Evolutionary conservation across 64 coral and sea anemone species (phyloP), one percentile per base, ranked within the genome.

Genomic region (Trachythela sp.): DNA sequence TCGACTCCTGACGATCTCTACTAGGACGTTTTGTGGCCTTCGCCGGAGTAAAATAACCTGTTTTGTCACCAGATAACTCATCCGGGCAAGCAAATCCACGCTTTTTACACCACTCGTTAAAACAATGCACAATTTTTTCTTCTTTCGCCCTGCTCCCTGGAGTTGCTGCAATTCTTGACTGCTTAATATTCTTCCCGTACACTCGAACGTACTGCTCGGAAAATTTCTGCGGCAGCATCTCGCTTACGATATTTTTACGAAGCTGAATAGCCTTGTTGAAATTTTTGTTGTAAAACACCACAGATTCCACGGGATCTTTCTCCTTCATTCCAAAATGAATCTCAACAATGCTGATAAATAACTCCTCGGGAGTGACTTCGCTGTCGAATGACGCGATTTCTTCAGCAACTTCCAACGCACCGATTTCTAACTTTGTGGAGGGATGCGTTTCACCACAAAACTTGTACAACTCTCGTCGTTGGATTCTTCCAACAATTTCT

Each of bases 151-250:
- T 37, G 37, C 75, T 36, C 20, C 75, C 33, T 9, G 75, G 75
- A 5, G 33, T 80, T 18, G 14, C 75, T 9, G 14, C 20, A 0
- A 30, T 17, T 1, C 9, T 38, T 0, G 37, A 15, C 75, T 80
- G 20, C 10, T 80, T 80, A 8, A 39, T 15, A 80, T 80, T 80
- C 7, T 37, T 80, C 0, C 32, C 75, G 38, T 80, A 80, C 8
- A 80, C 75, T 36, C 75, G 32, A 35, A 80, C 75, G 38, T 80
- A 80, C 31, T 80, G 75, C 75, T 80, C 75, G 13, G 38, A 37
- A 37, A 80, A 80, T 80, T 80, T 80, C 75, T 80, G 75, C 8
- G 75, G 75, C 33, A 80, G 34, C 75, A 80, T 80, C 31, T 80
- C 75, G 38, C 75, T 80, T 18, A 64, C 56, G 56, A 64, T 39